Base-by-base conservation (phyloP, 2,888 invertebrate species). In the Trichopria drosophilae region DNA sequence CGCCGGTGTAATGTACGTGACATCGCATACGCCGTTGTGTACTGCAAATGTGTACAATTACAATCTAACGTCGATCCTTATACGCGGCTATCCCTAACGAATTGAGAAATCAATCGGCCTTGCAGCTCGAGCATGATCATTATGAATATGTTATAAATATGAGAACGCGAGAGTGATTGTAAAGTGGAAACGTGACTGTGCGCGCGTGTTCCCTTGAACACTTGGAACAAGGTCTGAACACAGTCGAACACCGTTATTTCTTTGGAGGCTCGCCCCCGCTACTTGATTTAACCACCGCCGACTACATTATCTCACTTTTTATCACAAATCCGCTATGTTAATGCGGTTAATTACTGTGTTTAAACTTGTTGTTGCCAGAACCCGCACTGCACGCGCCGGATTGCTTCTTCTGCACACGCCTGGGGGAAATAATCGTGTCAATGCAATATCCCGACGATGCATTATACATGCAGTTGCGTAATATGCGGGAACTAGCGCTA, bases 91-190 rank as follows among this genome's bases (percentile, higher is more conserved):
- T n/a, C n/a, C 48, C 53, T 58, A 58, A 59, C 59, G 55, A 59
- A 67, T 69, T 73, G 71, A 69, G 69, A 73, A 72, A 74, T 69
- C 69, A 57, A 64, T 69, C 66, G 72, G 63, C 72, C 73, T 74
- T 69, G 72, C 57, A 48, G 49, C 60, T 51, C 53, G 56, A 58
- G 63, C 65, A 64, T 66, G 67, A 69, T 72, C 72, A 73, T 72
- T 73, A 72, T 65, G 69, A 72, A 71, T 72, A 70, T 68, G 63
- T 72, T 72, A 72, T 69, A 69, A 69, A 72, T 72, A 71, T 67
- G 65, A 68, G 67, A 67, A 61, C 61, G 58, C 62, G 47, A 68
- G n/a, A n/a, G 69, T 65, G 69, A 68, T 69, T 71, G 69, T 65
- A 62, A 61, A 62, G 59, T 60, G 55, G 55, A 47, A 55, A 57